Evolutionary conservation across 1,140 invertebrate genomes (phyloP), one percentile per base, ranked within the genome.

Genomic region (Leucophenga varia): DNA sequence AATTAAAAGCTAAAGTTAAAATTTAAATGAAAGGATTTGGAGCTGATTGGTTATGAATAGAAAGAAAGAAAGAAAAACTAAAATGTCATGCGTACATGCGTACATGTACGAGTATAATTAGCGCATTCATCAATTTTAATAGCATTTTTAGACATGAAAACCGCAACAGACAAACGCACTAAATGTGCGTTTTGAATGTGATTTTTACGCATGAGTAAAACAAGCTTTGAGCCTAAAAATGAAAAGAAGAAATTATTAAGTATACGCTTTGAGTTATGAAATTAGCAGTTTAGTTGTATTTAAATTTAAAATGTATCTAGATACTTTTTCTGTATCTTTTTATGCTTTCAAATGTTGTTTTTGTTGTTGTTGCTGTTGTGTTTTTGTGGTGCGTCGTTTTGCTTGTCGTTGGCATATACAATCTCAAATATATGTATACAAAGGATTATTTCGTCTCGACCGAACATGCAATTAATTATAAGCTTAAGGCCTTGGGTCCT

Each of bases 401-500:
- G 7, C 25, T 30, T 30, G n/a, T 30, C 12, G 25, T 8, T 30
- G 25, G 25, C 25, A 30, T 8, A 30, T 8, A n/a, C 25, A 30
- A 30, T n/a, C 7, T 8, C 25, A 30, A 30, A n/a, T 8, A 30
- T 8, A 30, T n/a, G 25, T 64, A 59, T 68, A 67, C 63, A 67
- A 67, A 65, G 69, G 69, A 72, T 72, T 72, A 72, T 69, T 72
- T 72, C 69, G 69, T 72, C 69, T 72, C 69, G 69, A 72, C 69
- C 69, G 69, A 72, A 72, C 69, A 72, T 72, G 69, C 69, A 72
- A 72, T 72, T 72, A 72, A 72, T 72, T 72, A 72, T 72, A 72
- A 72, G 69, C 69, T 72, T 72, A 72, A 72, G 69, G 69, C 69
- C 69, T 72, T 72, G 64, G 61, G 59, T 54, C 61, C 64, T 57